These are phyloP conservation scores for Halictus rubicundus DNA, from an alignment of 1,140 invertebrate genomes.

Conservation along the genomic window DNA sequence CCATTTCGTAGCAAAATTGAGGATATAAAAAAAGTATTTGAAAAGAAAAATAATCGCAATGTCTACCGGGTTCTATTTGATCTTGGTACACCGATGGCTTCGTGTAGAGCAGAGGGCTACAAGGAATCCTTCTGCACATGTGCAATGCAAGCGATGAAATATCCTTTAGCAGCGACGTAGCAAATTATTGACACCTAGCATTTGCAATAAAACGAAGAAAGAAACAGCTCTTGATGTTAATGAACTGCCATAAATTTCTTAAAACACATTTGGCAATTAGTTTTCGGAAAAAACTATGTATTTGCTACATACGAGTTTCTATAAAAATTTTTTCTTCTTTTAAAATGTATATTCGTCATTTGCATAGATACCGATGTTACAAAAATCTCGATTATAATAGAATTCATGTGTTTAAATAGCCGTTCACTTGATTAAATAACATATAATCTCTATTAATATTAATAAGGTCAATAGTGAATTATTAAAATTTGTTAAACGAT, in stretches of 20 bases:
- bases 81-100: slow-evolving; percentile 15
- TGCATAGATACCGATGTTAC: background rate
- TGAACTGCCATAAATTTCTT: background rate
- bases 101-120: slow-evolving; percentile 13
- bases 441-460: background rate
- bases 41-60: background rate
- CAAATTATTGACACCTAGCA: background rate
- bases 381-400: background rate
- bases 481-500: background rate
- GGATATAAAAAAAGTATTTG: too few species aligned
- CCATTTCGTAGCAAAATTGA: too few species aligned
- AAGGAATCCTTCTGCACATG: slow-evolving; percentile 30
- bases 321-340: background rate
- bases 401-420: background rate
- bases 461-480: background rate
- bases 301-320: background rate
- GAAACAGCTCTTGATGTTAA: background rate
- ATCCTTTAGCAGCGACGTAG: slow-evolving; percentile 19
- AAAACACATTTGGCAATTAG: background rate
- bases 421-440: background rate
- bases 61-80: slow-evolving; percentile 1
- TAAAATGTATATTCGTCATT: background rate
- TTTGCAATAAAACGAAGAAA: background rate
- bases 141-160: slow-evolving; percentile 22
- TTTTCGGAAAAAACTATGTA: background rate